Conservation (phyloP, 2,888 invertebrate species). For the Scrobipalpa costella region DNA sequence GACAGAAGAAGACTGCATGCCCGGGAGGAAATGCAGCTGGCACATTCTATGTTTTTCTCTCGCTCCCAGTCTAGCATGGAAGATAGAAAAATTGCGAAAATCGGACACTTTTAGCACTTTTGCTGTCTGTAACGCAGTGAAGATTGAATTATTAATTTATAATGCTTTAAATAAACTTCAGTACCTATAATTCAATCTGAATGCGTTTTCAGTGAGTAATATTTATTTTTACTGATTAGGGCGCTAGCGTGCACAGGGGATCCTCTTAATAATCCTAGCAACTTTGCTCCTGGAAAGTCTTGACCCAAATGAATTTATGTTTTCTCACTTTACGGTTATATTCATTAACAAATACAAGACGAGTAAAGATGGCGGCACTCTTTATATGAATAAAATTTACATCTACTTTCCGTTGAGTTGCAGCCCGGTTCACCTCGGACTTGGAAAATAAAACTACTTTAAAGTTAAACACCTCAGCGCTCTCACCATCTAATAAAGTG, state of each 20-base stretch:
- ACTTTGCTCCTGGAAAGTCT: background rate
- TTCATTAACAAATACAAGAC: conserved; percentile 30
- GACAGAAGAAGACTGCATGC: too few relatives aligned
- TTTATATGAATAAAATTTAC: conserved; percentile 35
- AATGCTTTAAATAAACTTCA: too few relatives aligned
- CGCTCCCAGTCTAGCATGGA: too few relatives aligned
- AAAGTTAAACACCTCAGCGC: conserved; percentile 10
- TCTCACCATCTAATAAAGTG: background rate
- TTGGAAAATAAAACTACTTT: conserved; percentile 28
- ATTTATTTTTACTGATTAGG: background rate
- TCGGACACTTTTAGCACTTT: too few relatives aligned
- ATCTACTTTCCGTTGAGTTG: conserved; percentile 29
- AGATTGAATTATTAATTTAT: too few relatives aligned
- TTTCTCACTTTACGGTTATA: conserved; percentile 17
- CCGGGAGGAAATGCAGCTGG: too few relatives aligned
- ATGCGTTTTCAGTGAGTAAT: too few relatives aligned
- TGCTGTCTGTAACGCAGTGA: too few relatives aligned
- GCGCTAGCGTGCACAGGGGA: too few relatives aligned
- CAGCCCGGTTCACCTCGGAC: conserved; percentile 21
- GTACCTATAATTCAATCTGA: too few relatives aligned
- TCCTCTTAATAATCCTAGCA: background rate
- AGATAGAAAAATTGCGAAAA: too few relatives aligned
- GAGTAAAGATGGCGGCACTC: conserved; percentile 28
- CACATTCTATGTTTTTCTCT: too few relatives aligned
- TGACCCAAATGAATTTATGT: conserved; percentile 11